Base-by-base conservation (phyloP, 1,140 invertebrate genomes). In the Linepithema humile region DNA sequence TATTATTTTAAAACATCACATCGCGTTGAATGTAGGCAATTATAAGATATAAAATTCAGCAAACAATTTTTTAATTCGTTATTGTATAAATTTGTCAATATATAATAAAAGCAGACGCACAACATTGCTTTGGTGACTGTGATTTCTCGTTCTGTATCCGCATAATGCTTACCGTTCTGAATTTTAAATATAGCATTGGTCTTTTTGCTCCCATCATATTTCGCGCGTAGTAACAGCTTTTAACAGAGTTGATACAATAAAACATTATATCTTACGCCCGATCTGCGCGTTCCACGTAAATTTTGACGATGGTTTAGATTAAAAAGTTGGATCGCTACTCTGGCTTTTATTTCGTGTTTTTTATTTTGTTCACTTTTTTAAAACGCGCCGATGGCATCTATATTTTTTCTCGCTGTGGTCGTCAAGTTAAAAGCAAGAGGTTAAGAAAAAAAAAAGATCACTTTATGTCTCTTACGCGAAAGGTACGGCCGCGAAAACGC, bases 401-500 rank as follows among this genome's bases (percentile, higher is more conserved):
- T 50, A 65, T n/a, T 77, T 55, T 65, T 20, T 77, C 59, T 65
- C 72, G 17, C 15, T 38, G 35, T 12, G 26, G 12, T 64, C 29
- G 57, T 48, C 26, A 20, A 29, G 59, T 77, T 77, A 65, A 77
- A 77, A 77, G 60, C 60, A 29, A 60, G 20, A 15, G 32, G 35
- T n/a, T 29, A 17, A 40, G 12, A 77, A 65, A 77, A 65, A 77
- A 20, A 73, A 59, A 50, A 3, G 9, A 43, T 40, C 38, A 23
- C 50, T 73, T 77, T 38, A 65, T 26, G 10, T 32, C 29, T 72
- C 17, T 17, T 59, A 35, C 26, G 50, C 26, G 12, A 45, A 62
- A 38, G 15, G 15, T 48, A 32, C 55, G 26, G 20, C 29, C 40
- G 53, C 38, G 83, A 88, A 77, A 83, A 85, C 70, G 67, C 65